These are phyloP conservation scores for Drosophila mimetica DNA, from an alignment of 2,888 invertebrate species.

Conservation along the genomic window DNA sequence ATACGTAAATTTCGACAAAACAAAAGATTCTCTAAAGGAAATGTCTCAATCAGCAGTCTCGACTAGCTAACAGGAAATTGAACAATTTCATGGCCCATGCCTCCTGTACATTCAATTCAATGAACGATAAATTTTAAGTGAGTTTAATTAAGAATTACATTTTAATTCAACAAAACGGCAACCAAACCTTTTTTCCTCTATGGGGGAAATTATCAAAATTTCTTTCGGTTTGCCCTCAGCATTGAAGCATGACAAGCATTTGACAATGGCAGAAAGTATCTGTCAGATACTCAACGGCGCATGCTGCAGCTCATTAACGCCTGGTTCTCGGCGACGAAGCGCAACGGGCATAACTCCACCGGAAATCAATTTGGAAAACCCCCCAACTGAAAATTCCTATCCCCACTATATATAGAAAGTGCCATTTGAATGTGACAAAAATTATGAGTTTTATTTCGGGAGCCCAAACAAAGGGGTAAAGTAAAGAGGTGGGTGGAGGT, in stretches of 20 bases:
- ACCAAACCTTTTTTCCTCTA: slow-evolving; percentile 11
- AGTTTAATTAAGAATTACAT: slow-evolving; percentile 73
- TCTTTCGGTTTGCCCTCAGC: slow-evolving; percentile 52
- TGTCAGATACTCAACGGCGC: slow-evolving; percentile 59
- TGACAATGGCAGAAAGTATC: slow-evolving; percentile 61
- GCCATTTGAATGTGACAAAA: slow-evolving; percentile 37
- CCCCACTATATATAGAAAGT: slow-evolving; percentile 23
- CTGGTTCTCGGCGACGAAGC: slow-evolving; percentile 66
- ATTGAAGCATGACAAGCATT: slow-evolving; percentile 75
- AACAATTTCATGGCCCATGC: slow-evolving; percentile 68
- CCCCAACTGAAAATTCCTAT: slow-evolving; percentile 22
- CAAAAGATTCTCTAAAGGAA: slow-evolving; percentile 1
- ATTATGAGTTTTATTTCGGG: slow-evolving; percentile 59
- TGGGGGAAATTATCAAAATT: slow-evolving; percentile 49
- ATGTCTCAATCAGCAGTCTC: slow-evolving; percentile 24
- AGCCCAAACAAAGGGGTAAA: slow-evolving; percentile 24
- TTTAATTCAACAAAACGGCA: slow-evolving; percentile 53
- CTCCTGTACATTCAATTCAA: slow-evolving; percentile 54
- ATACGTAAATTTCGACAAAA: neutral
- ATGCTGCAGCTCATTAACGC: slow-evolving; percentile 79
- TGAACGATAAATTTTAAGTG: slow-evolving; percentile 63
- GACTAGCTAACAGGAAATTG: slow-evolving; percentile 56
- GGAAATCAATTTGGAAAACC: slow-evolving; percentile 66
- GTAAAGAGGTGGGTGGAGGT: slow-evolving; percentile 21
- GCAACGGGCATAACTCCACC: slow-evolving; percentile 63